These are phyloP conservation scores for Pedionomus torquatus DNA, from an alignment of 2,113 vertebrate genomes.

Conservation along the genomic window DNA sequence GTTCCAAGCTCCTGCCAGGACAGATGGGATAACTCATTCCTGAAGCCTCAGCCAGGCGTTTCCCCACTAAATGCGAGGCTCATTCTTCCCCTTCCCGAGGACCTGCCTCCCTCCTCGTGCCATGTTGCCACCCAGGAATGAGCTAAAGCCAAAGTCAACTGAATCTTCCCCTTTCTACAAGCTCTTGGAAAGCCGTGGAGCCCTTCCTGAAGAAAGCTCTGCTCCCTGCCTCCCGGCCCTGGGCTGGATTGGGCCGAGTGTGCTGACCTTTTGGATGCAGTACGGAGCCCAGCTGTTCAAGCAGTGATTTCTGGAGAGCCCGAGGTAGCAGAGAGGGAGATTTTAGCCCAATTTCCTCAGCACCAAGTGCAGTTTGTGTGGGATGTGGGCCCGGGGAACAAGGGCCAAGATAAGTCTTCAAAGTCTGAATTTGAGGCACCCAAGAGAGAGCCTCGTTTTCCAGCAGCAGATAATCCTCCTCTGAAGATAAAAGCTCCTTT, in stretches of 20 bases:
- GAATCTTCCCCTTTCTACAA: background rate
- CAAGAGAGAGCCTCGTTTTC: background rate
- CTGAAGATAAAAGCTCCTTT: background rate
- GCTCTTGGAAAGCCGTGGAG: background rate
- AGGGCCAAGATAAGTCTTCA: background rate
- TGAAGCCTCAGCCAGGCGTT: background rate
- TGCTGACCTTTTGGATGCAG: background rate
- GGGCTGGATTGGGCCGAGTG: background rate
- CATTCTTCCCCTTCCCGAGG: background rate
- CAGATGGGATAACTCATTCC: background rate
- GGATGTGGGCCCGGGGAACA: accelerated
- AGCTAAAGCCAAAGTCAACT: accelerated
- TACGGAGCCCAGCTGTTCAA: accelerated
- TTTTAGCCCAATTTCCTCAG: background rate
- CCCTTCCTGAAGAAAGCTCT: background rate
- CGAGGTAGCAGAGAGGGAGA: background rate
- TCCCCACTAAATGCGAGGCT: background rate
- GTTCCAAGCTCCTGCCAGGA: background rate
- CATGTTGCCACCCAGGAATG: accelerated
- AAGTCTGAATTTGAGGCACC: background rate
- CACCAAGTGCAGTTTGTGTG: background rate
- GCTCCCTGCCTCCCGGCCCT: background rate
- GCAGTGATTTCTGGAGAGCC: background rate
- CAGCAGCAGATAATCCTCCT: background rate
- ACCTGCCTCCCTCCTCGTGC: background rate